These are phyloP conservation scores for Nematopogon swammerdamellus DNA, from an alignment of 2,888 invertebrate genomes.

Conservation along the genomic window DNA sequence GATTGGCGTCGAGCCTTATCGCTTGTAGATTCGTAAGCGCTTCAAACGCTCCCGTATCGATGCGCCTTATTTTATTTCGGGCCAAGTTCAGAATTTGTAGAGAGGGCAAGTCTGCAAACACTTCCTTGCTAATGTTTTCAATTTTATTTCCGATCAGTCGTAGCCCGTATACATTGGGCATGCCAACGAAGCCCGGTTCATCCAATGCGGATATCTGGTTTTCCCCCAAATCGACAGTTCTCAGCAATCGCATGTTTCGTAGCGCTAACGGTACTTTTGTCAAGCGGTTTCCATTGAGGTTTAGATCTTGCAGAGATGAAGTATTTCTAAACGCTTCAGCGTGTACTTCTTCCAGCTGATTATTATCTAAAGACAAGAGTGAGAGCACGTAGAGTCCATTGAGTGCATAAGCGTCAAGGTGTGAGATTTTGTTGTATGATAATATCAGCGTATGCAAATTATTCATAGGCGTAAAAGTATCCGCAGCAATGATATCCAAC, in stretches of 20 bases:
- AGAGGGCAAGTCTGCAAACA: slow-evolving; percentile 75
- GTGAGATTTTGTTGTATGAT: slow-evolving; percentile 81
- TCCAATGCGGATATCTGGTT: slow-evolving; percentile 81
- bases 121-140: slow-evolving; percentile 75
- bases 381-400: slow-evolving; percentile 87
- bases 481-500: slow-evolving; percentile 78
- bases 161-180: slow-evolving; percentile 83
- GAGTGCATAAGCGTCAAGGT: slow-evolving; percentile 80
- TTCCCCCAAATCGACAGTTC: slow-evolving; percentile 88
- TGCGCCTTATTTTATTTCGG: slow-evolving; percentile 73
- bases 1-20: slow-evolving; percentile 83
- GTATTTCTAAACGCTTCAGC: slow-evolving; percentile 88
- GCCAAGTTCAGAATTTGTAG: slow-evolving; percentile 86
- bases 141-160: slow-evolving; percentile 87
- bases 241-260: slow-evolving; percentile 79
- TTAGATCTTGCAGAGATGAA: slow-evolving; percentile 85
- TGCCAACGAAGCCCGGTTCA: slow-evolving; percentile 77
- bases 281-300: slow-evolving; percentile 83
- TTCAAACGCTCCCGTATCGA: slow-evolving; percentile 81
- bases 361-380: slow-evolving; percentile 81
- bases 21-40: slow-evolving; percentile 78
- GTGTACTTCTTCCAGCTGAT: slow-evolving; percentile 78
- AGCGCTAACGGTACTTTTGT: slow-evolving; percentile 77
- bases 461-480: slow-evolving; percentile 88
- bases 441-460: slow-evolving; percentile 86